A percentile compares a stretch with the other conserved stretches of the same genome.
phyloP scores from a whole-genome alignment of 1,140 invertebrate genomes.

The Drosophila subpulchrella region DNA sequence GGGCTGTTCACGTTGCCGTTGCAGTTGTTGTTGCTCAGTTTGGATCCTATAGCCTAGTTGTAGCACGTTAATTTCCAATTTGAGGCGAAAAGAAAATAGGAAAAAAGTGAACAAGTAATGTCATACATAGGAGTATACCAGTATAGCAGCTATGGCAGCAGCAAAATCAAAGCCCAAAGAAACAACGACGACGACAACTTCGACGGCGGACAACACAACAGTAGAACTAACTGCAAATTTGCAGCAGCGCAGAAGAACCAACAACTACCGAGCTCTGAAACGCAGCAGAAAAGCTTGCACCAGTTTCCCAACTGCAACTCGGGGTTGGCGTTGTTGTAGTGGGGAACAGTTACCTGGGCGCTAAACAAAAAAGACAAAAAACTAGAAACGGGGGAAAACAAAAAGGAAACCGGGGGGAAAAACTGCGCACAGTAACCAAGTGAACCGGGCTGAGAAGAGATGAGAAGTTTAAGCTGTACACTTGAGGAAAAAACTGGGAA shows the following conservation, averaged over 20 bases:
- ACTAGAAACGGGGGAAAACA: slow-evolving; percentile 12
- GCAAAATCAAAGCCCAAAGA: slow-evolving; percentile 56
- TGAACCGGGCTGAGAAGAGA: slow-evolving; percentile 46
- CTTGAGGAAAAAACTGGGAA: neutral
- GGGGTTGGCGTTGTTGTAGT: slow-evolving; percentile 30
- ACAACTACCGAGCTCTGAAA: slow-evolving; percentile 5
- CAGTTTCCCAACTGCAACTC: slow-evolving; percentile 69
- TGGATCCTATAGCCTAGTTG: slow-evolving; percentile 64
- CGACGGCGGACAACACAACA: slow-evolving; percentile 62
- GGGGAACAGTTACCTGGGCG: slow-evolving; percentile 76
- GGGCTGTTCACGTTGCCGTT: slow-evolving; percentile 46
- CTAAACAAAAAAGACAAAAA: slow-evolving; percentile 64
- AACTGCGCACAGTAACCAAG: slow-evolving; percentile 54
- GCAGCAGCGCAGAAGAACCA: slow-evolving; percentile 46
- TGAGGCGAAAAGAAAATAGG: slow-evolving; percentile 51
- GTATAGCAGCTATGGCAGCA: slow-evolving; percentile 10
- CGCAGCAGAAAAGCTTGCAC: slow-evolving; percentile 64
- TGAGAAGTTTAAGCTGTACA: slow-evolving; percentile 19
- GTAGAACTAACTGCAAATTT: slow-evolving; percentile 80
- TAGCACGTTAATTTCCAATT: slow-evolving; percentile 79
- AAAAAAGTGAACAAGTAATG: slow-evolving; percentile 54
- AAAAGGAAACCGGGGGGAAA: slow-evolving; percentile 36
- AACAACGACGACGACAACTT: slow-evolving; percentile 42
- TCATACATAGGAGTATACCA: slow-evolving; percentile 56
- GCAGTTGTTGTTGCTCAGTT: slow-evolving; percentile 26